Percentiles rank a stretch among this genome's conserved stretches.
These are phyloP conservation scores for Brassicogethes aeneus DNA, from an alignment of 2,888 invertebrate genomes.

Conservation along the genomic window DNA sequence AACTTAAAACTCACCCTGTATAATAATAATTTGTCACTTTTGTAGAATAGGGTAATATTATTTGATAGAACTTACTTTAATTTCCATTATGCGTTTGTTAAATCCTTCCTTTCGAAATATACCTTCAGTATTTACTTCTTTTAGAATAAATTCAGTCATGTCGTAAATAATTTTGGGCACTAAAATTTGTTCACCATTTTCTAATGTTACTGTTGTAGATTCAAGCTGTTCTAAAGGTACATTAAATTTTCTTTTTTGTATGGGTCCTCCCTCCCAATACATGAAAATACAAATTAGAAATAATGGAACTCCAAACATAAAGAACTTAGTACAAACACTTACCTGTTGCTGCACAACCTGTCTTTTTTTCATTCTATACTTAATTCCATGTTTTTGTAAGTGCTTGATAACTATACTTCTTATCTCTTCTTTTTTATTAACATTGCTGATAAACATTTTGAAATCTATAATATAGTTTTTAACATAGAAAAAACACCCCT, in stretches of 20 bases:
- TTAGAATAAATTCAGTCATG: slow-evolving; percentile 58
- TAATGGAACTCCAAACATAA: too few relatives aligned
- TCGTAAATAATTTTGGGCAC: slow-evolving; percentile 66
- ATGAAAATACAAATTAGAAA: slow-evolving; percentile 8
- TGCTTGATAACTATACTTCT: slow-evolving; percentile 52
- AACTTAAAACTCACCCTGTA: too few relatives aligned
- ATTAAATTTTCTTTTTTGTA: slow-evolving; percentile 45
- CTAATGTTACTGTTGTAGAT: slow-evolving; percentile 46
- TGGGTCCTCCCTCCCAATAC: slow-evolving; percentile 27
- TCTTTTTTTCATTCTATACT: slow-evolving; percentile 59
- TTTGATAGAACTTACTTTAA: slow-evolving; percentile 55
- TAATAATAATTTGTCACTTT: too few relatives aligned
- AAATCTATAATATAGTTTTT: too few relatives aligned
- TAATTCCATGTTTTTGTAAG: slow-evolving; percentile 60
- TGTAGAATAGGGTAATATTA: too few relatives aligned
- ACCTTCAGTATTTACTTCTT: slow-evolving; percentile 68
- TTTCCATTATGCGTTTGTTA: slow-evolving; percentile 69
- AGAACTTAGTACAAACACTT: slow-evolving; percentile 13
- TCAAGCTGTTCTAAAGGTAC: slow-evolving; percentile 45
- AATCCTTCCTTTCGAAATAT: slow-evolving; percentile 86
- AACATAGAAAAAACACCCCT: too few relatives aligned
- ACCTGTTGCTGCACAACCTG: slow-evolving; percentile 45
- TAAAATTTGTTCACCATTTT: slow-evolving; percentile 60
- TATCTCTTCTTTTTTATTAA: slow-evolving; percentile 47
- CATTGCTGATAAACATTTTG: slow-evolving; percentile 49